phyloP scores from a whole-genome alignment of 2,888 invertebrate genomes.

The Sinotaia quadrata region DNA sequence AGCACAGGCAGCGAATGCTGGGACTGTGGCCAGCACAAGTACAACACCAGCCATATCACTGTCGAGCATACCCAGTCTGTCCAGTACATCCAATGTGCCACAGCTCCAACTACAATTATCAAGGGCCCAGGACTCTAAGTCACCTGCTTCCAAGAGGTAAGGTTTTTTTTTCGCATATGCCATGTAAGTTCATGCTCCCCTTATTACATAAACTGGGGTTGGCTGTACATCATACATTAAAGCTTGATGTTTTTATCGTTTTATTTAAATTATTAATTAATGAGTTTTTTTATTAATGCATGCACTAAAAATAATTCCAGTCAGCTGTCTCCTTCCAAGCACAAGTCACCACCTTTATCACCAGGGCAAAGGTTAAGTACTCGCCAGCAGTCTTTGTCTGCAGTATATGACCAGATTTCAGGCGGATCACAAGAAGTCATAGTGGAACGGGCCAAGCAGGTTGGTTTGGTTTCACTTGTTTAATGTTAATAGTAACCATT shows the following conservation, averaged over 20 bases:
- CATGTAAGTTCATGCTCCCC: not conserved
- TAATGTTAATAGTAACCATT: not conserved
- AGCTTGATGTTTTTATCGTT: no score
- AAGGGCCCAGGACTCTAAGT: constrained; percentile 42
- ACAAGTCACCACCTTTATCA: constrained; percentile 50
- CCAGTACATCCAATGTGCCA: constrained; percentile 31
- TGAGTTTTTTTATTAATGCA: no score
- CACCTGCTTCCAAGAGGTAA: constrained; percentile 41
- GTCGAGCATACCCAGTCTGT: not conserved
- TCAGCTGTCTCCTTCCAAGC: constrained; percentile 12
- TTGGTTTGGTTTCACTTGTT: constrained; percentile 53
- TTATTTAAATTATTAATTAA: not conserved
- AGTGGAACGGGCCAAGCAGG: constrained; percentile 88
- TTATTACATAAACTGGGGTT: not conserved
- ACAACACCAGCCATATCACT: not conserved
- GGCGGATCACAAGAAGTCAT: constrained; percentile 81
- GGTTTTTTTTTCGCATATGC: no score
- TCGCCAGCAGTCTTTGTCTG: constrained; percentile 60
- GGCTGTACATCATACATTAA: not conserved
- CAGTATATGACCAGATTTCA: constrained; percentile 66
- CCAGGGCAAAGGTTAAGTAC: constrained; percentile 39
- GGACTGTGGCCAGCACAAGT: constrained; percentile 1
- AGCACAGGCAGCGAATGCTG: constrained; percentile 20
- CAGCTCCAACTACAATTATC: constrained; percentile 50
- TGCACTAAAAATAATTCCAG: no score